A percentile compares a stretch with the other conserved stretches of the same genome.
phyloP scores from a whole-genome alignment of 2,797 vertebrate genomes.

The Ibycter americanus region DNA sequence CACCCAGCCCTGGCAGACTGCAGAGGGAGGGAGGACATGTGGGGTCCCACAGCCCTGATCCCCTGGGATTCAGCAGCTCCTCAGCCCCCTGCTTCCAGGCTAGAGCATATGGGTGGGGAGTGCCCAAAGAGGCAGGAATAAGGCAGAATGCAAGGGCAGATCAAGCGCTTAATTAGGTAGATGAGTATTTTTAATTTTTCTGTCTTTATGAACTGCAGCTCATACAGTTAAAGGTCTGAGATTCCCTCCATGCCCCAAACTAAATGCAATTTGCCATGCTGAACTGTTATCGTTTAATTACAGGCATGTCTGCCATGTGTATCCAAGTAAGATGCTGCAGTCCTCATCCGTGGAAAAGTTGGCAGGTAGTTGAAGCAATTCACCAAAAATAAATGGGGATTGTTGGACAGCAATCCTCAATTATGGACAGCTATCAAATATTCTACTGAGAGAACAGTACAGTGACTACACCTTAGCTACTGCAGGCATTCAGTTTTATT shows the following conservation, averaged over 20 bases:
- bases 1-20: neutral
- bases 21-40: rapidly evolving
- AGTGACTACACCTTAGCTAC: neutral
- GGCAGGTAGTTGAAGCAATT: neutral
- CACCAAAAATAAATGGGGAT: neutral
- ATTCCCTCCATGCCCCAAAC: neutral
- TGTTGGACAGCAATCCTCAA: neutral
- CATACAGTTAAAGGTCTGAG: neutral
- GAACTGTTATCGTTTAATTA: neutral
- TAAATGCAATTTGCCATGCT: neutral
- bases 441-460: neutral
- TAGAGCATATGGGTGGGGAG: neutral
- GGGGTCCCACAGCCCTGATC: neutral
- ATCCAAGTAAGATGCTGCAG: neutral
- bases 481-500: neutral
- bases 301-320: neutral
- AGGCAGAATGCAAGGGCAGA: neutral
- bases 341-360: neutral
- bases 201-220: neutral
- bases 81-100: neutral
- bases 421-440: neutral
- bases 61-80: neutral
- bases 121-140: neutral
- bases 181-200: neutral
- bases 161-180: neutral